A percentile compares a stretch with the other conserved stretches of the same genome.
These are phyloP conservation scores for Drosophila ambigua DNA, from an alignment of 1,140 invertebrate genomes.

Conservation along the genomic window DNA sequence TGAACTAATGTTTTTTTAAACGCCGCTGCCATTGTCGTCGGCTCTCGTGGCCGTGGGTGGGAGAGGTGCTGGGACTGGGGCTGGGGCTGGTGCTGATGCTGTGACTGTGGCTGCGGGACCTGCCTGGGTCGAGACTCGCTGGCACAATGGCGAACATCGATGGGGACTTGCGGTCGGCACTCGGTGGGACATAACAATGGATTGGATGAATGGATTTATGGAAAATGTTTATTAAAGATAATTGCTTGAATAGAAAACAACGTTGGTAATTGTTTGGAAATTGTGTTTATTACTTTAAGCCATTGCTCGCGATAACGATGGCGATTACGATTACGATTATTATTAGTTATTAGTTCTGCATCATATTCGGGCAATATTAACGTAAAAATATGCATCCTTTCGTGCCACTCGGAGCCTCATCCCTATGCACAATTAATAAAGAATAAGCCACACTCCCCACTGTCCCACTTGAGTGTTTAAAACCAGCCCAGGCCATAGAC, in stretches of 20 bases:
- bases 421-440: too few species aligned
- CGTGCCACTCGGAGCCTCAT: too few species aligned
- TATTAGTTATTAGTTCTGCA: too few species aligned
- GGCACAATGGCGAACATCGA: slow-evolving; percentile 31
- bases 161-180: slow-evolving; percentile 41
- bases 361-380: not conserved
- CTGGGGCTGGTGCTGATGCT: not conserved
- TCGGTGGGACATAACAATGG: slow-evolving; percentile 39
- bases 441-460: too few species aligned
- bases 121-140: not conserved
- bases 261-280: not conserved
- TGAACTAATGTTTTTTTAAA: slow-evolving; percentile 77
- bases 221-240: slow-evolving; percentile 8
- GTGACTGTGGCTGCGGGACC: not conserved
- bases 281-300: not conserved
- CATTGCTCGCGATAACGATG: slow-evolving; percentile 10
- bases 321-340: too few species aligned
- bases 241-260: not conserved
- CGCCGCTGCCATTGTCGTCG: slow-evolving; percentile 41
- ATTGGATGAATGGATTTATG: slow-evolving; percentile 18
- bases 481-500: slow-evolving; percentile 1
- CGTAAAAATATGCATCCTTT: too few species aligned
- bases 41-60: not conserved
- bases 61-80: too few species aligned
- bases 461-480: too few species aligned